These are phyloP conservation scores for Gasterosteus aculeatus DNA, from an alignment of 2,113 vertebrate species.

Conservation along the genomic window DNA sequence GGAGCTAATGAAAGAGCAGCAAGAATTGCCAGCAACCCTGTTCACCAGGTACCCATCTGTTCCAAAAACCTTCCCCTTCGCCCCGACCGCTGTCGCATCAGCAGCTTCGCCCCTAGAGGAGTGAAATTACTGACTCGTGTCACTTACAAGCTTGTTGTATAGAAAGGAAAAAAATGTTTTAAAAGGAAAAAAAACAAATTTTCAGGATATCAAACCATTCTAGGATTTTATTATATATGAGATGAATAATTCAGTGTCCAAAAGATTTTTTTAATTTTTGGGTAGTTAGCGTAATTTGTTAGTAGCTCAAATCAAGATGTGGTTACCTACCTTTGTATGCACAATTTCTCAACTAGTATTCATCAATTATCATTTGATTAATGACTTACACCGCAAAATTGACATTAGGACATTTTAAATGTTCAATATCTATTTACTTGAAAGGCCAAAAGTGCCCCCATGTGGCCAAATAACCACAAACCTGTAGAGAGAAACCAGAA, in stretches of 20 bases:
- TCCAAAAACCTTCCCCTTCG: constrained; percentile 2
- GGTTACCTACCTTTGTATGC: neutral
- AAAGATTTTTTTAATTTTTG: neutral
- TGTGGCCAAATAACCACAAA: constrained; percentile 33
- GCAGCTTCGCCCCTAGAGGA: constrained; percentile 29
- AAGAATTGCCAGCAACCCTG: constrained; percentile 7
- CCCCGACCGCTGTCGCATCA: constrained; percentile 34
- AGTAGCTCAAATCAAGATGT: neutral
- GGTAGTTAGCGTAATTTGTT: neutral
- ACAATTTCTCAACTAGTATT: neutral
- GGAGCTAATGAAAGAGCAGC: constrained; percentile 48
- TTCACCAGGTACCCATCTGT: constrained; percentile 54
- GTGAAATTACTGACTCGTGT: constrained; percentile 25
- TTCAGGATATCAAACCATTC: too few species aligned
- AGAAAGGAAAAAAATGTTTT: neutral
- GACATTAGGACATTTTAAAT: neutral
- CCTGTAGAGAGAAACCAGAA: neutral
- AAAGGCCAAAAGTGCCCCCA: constrained; percentile 31
- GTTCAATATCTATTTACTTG: neutral
- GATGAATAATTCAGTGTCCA: too few species aligned
- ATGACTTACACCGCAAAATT: neutral
- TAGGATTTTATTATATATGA: too few species aligned
- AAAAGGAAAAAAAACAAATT: too few species aligned
- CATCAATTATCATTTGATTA: neutral
- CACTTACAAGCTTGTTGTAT: neutral